Base-by-base conservation (phyloP, 2,888 invertebrate species). In the Agrotis puta region DNA sequence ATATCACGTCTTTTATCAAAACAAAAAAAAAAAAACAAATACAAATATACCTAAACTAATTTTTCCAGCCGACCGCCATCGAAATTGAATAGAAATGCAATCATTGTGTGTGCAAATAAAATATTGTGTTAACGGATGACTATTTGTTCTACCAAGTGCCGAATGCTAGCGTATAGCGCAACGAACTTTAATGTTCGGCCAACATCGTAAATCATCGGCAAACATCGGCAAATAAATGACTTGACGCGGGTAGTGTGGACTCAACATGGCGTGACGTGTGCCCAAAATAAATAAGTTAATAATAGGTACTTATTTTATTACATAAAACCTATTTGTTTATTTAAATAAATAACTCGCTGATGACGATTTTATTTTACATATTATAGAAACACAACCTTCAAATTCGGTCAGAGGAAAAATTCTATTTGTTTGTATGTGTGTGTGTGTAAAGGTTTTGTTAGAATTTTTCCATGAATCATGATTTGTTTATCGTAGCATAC, bases 81-180 rank as follows among this genome's bases (percentile, higher is more conserved):
- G 64, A 79, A 78, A 85, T 77, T 74, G 59, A 76, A 76, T 66
- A 86, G 43, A 80, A 76, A 80, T 74, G 74, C 77, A 77, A 87
- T 84, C 78, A 78, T 77, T 81, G 18, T 74, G 62, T 74, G 39
- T 63, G 81, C 84, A 68, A 75, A 71, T 78, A 63, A 77, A 86
- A 84, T 86, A 85, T 87, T 85, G 20, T 79, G 20, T 62, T 85
- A 85, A 81, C 85, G 82, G 87, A 2, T 33, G n/a, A 14, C 16
- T 84, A 45, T 85, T 85, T 81, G 77, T 43, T 70, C 59, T 67
- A 18, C 50, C 79, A 56, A 75, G 73, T 73, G 69, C 75, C 48
- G 39, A 39, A 39, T 14, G 51, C 48, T 57, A 56, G 67, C 48
- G 65, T 63, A 39, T 68, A 67, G 70, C 69, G 59, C 78, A 59